Evolutionary conservation across 2,113 vertebrate genomes (phyloP).

Genomic region (Onychostruthus taczanowskii): DNA sequence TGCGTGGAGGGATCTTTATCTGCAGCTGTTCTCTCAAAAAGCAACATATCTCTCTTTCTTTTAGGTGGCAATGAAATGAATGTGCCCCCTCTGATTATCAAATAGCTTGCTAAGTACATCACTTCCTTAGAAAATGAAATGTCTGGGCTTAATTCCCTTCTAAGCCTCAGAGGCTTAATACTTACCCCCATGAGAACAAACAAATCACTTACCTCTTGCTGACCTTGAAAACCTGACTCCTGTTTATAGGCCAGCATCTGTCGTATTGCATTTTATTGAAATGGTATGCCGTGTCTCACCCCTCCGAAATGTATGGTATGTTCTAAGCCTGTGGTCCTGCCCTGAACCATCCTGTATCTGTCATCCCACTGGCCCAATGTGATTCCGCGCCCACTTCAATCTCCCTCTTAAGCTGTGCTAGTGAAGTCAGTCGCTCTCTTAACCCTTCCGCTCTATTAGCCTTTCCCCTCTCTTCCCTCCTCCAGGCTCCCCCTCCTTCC

Average conservation of each 20-base stretch:
- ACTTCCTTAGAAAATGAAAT: conserved; percentile 19
- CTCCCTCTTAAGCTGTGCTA: too few relatives aligned
- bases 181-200: conserved; percentile 1
- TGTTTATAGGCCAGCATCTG: not conserved
- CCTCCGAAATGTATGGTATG: too few relatives aligned
- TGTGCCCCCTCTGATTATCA: not conserved
- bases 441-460: too few relatives aligned
- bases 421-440: too few relatives aligned
- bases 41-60: not conserved
- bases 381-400: too few relatives aligned
- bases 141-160: conserved; percentile 27
- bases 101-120: not conserved
- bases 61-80: not conserved
- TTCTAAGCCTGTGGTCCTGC: too few relatives aligned
- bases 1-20: not conserved
- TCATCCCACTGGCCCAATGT: too few relatives aligned
- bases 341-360: too few relatives aligned
- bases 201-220: not conserved
- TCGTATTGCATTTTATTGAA: too few relatives aligned
- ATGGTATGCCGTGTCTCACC: too few relatives aligned
- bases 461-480: too few relatives aligned
- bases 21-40: not conserved
- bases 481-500: too few relatives aligned
- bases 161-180: conserved; percentile 14
- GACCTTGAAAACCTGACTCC: conserved; percentile 1